Percentiles rank a stretch among this genome's conserved stretches.
Evolutionary conservation across 2,113 vertebrate species (phyloP).

Genomic region (Bos taurus): DNA sequence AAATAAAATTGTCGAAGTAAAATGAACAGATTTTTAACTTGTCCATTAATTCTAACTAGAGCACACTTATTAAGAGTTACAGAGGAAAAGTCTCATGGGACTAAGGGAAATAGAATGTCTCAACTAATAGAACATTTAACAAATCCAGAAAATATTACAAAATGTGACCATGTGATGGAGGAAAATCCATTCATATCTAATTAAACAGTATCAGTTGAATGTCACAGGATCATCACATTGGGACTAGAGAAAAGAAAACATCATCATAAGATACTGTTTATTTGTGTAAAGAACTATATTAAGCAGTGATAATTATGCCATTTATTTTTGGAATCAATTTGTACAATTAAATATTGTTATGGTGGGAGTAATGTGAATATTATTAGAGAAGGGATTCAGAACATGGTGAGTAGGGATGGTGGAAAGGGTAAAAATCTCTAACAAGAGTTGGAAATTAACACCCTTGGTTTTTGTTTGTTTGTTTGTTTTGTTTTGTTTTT

Average conservation of each 20-base stretch:
- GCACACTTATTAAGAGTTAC: background rate
- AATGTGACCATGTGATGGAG: fast-evolving
- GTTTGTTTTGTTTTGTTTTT: background rate
- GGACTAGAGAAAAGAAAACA: background rate
- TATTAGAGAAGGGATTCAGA: background rate
- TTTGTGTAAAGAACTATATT: background rate
- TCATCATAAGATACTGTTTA: background rate
- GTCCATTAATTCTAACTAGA: background rate
- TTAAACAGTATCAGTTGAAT: background rate
- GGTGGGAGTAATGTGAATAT: background rate
- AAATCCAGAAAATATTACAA: background rate
- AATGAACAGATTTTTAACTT: background rate
- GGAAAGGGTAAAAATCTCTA: fast-evolving
- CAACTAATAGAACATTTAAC: background rate
- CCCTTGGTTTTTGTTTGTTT: background rate
- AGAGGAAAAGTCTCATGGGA: background rate
- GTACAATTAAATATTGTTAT: background rate
- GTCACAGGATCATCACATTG: background rate
- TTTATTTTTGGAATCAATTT: background rate
- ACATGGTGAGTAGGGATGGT: too few relatives aligned
- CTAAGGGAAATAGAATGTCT: background rate
- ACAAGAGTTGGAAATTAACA: too few relatives aligned
- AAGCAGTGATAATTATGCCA: background rate
- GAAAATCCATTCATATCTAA: background rate
- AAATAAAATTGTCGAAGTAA: background rate